These are phyloP conservation scores for Dendrolimus punctatus DNA, from an alignment of 1,140 invertebrate species.

Conservation along the genomic window DNA sequence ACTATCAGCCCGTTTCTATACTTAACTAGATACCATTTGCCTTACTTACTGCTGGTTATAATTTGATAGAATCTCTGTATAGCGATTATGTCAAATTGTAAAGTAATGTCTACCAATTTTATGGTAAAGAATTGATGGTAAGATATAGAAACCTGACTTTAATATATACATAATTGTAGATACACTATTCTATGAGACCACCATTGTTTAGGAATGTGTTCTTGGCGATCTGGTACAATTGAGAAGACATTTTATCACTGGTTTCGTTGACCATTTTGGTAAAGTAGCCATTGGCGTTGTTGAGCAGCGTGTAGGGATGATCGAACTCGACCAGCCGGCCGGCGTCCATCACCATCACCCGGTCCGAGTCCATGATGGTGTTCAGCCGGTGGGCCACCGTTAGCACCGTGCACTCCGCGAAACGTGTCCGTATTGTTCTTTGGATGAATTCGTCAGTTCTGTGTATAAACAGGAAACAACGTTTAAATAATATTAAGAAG, in stretches of 20 bases:
- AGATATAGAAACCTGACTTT: slow-evolving; percentile 13
- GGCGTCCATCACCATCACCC: slow-evolving; percentile 83
- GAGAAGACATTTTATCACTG: slow-evolving; percentile 70
- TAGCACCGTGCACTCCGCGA: slow-evolving; percentile 78
- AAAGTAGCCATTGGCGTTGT: slow-evolving; percentile 75
- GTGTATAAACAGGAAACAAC: slow-evolving; percentile 22
- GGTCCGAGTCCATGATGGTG: slow-evolving; percentile 87
- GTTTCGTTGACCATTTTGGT: slow-evolving; percentile 80
- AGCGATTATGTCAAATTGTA: slow-evolving; percentile 1
- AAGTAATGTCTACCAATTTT: slow-evolving; percentile 2
- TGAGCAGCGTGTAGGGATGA: slow-evolving; percentile 75
- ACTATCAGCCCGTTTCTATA: no score
- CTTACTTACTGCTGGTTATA: not conserved
- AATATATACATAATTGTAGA: slow-evolving; percentile 7
- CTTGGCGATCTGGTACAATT: slow-evolving; percentile 58
- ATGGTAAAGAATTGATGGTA: slow-evolving; percentile 3
- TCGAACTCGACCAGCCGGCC: slow-evolving; percentile 74
- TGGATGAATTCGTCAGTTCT: slow-evolving; percentile 77
- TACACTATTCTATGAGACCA: slow-evolving; percentile 42
- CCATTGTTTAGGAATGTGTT: slow-evolving; percentile 53
- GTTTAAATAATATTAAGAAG: no score
- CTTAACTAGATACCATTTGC: no score
- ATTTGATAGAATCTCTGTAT: not conserved
- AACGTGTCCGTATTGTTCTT: slow-evolving; percentile 75
- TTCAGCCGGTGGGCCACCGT: slow-evolving; percentile 89